A percentile compares a stretch with the other conserved stretches of the same genome.
phyloP scores from a whole-genome alignment of 92 coral and sea anemone genomes.

The Desmophyllum pertusum region DNA sequence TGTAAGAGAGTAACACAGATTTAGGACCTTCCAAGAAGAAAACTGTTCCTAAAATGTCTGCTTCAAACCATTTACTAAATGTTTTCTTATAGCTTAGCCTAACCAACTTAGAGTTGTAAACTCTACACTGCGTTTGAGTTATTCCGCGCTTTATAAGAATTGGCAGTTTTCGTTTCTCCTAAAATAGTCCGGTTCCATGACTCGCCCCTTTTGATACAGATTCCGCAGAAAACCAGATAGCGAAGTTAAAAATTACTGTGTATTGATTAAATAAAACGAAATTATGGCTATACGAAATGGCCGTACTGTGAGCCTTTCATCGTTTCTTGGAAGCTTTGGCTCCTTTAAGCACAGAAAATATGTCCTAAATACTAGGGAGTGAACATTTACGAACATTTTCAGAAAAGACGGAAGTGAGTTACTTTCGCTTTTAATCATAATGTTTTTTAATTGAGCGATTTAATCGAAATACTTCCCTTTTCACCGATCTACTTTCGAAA shows the following conservation, averaged over 20 bases:
- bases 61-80: neutral
- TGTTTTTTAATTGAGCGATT: neutral
- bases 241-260: neutral
- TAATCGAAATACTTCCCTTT: neutral
- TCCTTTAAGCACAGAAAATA: neutral
- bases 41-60: neutral
- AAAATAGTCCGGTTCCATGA: too few relatives aligned
- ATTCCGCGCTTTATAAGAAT: too few relatives aligned
- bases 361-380: too few relatives aligned
- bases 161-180: too few relatives aligned
- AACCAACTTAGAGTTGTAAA: too few relatives aligned
- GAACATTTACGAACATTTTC: neutral
- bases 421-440: neutral
- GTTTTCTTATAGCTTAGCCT: neutral
- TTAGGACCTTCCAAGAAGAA: neutral
- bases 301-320: neutral
- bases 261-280: neutral
- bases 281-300: neutral
- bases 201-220: neutral
- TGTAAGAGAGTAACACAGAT: neutral
- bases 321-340: neutral
- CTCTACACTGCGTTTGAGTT: too few relatives aligned
- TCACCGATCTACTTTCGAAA: neutral
- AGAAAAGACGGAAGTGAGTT: neutral
- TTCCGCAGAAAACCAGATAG: neutral